phyloP scores from a whole-genome alignment of 2,113 vertebrate genomes.

The Nicator chloris region DNA sequence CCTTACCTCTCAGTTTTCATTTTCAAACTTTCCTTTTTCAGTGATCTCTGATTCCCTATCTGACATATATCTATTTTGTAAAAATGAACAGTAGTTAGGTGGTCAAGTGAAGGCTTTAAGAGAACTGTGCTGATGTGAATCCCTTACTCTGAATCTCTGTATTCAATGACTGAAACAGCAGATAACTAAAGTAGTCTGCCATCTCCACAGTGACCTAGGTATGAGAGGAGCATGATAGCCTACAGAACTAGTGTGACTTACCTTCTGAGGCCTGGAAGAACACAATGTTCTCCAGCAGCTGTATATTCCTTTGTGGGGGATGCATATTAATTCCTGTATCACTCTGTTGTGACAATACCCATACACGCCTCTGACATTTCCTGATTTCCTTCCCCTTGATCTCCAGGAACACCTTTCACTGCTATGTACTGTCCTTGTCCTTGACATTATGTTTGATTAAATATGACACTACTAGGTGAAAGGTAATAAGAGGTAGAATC shows the following conservation, averaged over 20 bases:
- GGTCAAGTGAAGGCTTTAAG: not conserved
- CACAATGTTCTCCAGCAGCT: not conserved
- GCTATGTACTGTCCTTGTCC: not conserved
- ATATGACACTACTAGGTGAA: not conserved
- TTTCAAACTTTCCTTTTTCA: not conserved
- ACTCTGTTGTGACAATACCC: not conserved
- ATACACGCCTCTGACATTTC: fast-evolving
- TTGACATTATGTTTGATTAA: not conserved
- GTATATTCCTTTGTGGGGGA: not conserved
- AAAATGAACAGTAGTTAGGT: not conserved
- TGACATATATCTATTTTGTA: not conserved
- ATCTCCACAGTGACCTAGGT: not conserved
- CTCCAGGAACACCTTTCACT: not conserved
- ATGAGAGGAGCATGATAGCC: not conserved
- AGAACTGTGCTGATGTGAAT: not conserved
- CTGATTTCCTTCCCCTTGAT: not conserved
- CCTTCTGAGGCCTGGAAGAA: not conserved
- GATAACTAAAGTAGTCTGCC: not conserved
- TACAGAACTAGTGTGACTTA: not conserved
- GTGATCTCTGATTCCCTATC: not conserved
- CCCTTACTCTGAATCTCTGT: not conserved
- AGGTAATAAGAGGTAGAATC: not conserved
- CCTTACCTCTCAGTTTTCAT: no score
- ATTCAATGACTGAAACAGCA: not conserved
- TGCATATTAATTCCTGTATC: not conserved